phyloP scores from a whole-genome alignment of 2,888 invertebrate genomes.

The Agrilus biguttatus region DNA sequence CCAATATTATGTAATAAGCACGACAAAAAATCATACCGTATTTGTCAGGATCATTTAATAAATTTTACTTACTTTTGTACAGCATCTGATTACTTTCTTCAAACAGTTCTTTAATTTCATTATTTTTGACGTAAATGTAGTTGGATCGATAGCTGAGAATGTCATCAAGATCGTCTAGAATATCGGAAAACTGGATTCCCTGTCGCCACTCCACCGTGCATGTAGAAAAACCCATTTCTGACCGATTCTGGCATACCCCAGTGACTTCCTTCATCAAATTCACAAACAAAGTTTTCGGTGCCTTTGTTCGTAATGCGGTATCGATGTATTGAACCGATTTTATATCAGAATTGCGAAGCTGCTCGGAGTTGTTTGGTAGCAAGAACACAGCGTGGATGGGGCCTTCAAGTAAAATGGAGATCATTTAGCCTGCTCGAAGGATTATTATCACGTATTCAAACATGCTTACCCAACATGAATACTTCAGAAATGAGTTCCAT shows the following conservation, averaged over 20 bases:
- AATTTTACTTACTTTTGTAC: conserved; percentile 23
- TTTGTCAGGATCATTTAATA: not conserved
- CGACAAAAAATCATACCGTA: too few species aligned
- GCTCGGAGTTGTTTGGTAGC: conserved; percentile 17
- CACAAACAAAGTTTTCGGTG: conserved; percentile 25
- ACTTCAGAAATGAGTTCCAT: conserved; percentile 19
- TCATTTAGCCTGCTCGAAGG: too few species aligned
- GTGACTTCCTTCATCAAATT: conserved; percentile 22
- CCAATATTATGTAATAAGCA: too few species aligned
- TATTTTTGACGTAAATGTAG: conserved; percentile 21
- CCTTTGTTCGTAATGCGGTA: conserved; percentile 21
- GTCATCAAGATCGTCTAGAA: conserved; percentile 21
- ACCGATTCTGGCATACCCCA: conserved; percentile 20
- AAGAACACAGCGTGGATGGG: conserved; percentile 23
- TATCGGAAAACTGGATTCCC: conserved; percentile 19
- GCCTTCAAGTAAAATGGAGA: conserved; percentile 8
- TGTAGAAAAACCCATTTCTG: conserved; percentile 22
- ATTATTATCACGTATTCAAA: too few species aligned
- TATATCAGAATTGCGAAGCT: conserved; percentile 16
- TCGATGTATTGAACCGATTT: conserved; percentile 25
- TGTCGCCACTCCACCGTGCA: conserved; percentile 24
- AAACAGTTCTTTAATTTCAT: conserved; percentile 17
- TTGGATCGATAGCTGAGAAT: conserved; percentile 19
- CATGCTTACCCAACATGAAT: conserved; percentile 13
- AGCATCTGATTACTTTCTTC: conserved; percentile 22